Conservation (phyloP, 2,113 vertebrate species). For the Diglossa brunneiventris region DNA sequence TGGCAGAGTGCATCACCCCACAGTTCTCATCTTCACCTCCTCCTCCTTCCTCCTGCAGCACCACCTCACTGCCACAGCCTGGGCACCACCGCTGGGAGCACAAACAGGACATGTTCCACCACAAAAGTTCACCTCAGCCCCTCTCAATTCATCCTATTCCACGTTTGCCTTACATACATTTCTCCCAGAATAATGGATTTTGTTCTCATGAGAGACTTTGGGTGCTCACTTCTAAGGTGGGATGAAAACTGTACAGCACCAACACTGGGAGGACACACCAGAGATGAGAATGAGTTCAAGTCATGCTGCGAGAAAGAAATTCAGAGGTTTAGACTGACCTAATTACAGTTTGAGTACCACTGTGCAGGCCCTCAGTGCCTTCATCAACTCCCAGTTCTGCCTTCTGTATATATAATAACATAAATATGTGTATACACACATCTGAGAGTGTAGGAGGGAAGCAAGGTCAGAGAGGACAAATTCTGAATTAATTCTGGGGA, state of each 20-base stretch:
- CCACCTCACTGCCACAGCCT: fast-evolving
- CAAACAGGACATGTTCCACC: not conserved
- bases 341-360: fast-evolving
- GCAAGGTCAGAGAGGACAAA: not conserved
- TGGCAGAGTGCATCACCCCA: fast-evolving
- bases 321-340: not conserved
- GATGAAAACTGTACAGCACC: not conserved
- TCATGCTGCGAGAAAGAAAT: not conserved
- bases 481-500: not conserved
- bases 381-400: fast-evolving
- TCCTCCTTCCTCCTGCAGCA: fast-evolving
- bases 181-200: fast-evolving
- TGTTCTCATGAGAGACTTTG: fast-evolving
- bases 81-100: fast-evolving
- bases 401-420: not conserved
- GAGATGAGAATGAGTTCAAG: not conserved
- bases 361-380: not conserved
- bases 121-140: not conserved
- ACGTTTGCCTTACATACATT: fast-evolving
- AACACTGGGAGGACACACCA: not conserved
- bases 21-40: not conserved
- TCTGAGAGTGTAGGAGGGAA: not conserved
- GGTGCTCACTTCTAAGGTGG: not conserved
- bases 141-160: not conserved
- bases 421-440: not conserved